These are phyloP conservation scores for Rhynchomys soricoides DNA, from an alignment of 2,113 vertebrate species.

Conservation along the genomic window DNA sequence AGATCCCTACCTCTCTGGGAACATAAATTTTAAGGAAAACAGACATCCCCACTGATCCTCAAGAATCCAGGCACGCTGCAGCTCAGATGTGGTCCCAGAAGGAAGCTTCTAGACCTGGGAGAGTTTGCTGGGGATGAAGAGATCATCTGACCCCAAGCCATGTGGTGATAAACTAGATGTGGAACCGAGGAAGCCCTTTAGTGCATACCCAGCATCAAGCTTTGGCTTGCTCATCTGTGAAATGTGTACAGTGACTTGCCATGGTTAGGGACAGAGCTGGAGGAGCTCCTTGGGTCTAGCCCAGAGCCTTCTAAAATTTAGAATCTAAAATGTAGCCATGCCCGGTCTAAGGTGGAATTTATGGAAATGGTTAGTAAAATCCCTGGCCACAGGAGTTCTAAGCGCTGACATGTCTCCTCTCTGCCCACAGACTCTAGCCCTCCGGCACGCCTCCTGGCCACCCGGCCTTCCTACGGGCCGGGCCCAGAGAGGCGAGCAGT, in stretches of 20 bases:
- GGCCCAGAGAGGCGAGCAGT: conserved; percentile 91
- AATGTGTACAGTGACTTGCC: not conserved
- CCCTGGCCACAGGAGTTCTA: rapidly evolving
- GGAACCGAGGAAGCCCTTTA: not conserved
- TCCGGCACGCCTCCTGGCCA: conserved; percentile 91
- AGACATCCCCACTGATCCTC: not conserved
- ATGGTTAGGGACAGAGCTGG: too few relatives aligned
- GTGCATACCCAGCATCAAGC: not conserved
- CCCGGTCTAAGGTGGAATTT: not conserved
- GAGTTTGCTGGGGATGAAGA: not conserved
- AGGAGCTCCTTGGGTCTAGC: not conserved
- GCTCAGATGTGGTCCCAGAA: not conserved
- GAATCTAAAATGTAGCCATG: not conserved
- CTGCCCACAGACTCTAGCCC: conserved; percentile 90
- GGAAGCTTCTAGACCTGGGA: not conserved
- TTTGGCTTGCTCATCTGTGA: not conserved
- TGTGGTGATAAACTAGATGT: not conserved
- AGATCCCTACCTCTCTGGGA: not conserved
- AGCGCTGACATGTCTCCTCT: not conserved
- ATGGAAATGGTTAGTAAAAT: not conserved
- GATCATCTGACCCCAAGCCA: not conserved
- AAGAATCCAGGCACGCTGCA: not conserved
- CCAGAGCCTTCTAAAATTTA: not conserved
- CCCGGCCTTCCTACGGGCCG: conserved; percentile 92
- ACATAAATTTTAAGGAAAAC: not conserved